phyloP scores from a whole-genome alignment of 2,113 vertebrate species.

The Atrichornis clamosus region DNA sequence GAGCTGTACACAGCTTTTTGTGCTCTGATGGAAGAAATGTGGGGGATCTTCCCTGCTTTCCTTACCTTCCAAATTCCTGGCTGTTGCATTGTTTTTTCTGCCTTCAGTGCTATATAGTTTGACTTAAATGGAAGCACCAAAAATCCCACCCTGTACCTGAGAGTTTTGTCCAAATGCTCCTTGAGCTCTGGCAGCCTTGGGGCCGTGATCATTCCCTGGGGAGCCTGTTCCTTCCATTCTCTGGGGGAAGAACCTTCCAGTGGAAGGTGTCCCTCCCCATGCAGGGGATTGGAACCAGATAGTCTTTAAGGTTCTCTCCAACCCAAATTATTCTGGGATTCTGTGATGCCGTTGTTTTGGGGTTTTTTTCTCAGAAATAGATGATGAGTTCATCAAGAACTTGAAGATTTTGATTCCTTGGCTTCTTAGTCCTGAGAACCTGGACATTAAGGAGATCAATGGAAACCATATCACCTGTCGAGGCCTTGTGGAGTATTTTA shows the following conservation, averaged over 20 bases:
- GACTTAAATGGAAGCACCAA: neutral
- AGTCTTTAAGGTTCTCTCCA: neutral
- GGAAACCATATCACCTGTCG: conserved; percentile 96
- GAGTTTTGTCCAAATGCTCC: neutral
- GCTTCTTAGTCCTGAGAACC: conserved; percentile 87
- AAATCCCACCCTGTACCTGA: neutral
- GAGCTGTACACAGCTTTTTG: neutral
- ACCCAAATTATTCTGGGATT: neutral
- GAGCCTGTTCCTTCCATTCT: neutral
- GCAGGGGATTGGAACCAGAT: neutral
- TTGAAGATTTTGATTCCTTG: conserved; percentile 95
- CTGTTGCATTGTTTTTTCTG: neutral
- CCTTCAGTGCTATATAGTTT: neutral
- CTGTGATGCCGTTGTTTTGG: neutral
- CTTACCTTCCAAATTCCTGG: neutral
- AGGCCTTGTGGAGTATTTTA: conserved; percentile 96
- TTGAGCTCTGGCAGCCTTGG: neutral
- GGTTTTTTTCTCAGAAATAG: conserved; percentile 81
- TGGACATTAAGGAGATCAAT: conserved; percentile 98
- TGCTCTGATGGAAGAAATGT: neutral
- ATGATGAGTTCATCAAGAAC: conserved; percentile 92
- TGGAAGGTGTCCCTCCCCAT: neutral
- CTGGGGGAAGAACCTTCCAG: neutral
- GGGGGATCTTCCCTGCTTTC: neutral
- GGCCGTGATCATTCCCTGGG: neutral